These are phyloP conservation scores for Drosophila neocordata DNA, from an alignment of 1,140 invertebrate species.

Conservation along the genomic window DNA sequence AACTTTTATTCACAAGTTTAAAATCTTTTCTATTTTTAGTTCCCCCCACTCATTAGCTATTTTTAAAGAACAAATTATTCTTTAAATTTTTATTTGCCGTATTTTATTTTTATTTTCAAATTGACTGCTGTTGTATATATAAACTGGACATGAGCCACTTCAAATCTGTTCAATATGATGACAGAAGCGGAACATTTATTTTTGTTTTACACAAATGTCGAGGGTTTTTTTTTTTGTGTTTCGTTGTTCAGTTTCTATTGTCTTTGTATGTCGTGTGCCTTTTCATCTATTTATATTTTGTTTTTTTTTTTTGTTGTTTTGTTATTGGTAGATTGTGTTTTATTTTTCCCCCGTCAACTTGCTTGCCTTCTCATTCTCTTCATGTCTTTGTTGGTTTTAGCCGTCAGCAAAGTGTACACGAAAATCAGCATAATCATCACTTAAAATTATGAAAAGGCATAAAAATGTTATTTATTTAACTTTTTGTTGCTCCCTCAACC, in stretches of 20 bases:
- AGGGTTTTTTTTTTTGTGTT: slow-evolving; percentile 2
- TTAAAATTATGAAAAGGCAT: slow-evolving; percentile 60
- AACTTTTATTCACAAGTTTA: not conserved
- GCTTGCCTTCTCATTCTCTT: not conserved
- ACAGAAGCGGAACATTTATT: slow-evolving; percentile 49
- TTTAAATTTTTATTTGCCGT: slow-evolving; percentile 24
- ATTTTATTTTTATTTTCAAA: slow-evolving; percentile 19
- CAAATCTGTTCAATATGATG: slow-evolving; percentile 47
- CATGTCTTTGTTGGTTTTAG: slow-evolving; percentile 13
- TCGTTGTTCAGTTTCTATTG: slow-evolving; percentile 7
- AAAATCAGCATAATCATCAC: slow-evolving; percentile 60
- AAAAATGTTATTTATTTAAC: slow-evolving; percentile 36
- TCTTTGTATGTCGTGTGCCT: slow-evolving; percentile 49
- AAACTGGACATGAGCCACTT: slow-evolving; percentile 43
- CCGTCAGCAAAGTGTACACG: slow-evolving; percentile 32
- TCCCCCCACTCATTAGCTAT: slow-evolving; percentile 12
- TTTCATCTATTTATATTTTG: slow-evolving; percentile 47
- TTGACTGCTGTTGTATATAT: not conserved
- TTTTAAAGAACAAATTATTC: slow-evolving; percentile 24
- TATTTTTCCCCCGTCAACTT: not conserved
- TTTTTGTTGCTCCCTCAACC: slow-evolving; percentile 24
- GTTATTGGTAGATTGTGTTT: slow-evolving; percentile 20
- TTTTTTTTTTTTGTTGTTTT: slow-evolving; percentile 22
- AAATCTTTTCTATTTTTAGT: not conserved
- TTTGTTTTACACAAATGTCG: slow-evolving; percentile 33